Evolutionary conservation across 2,113 vertebrate genomes (phyloP).

Genomic region (Hydropotes inermis): DNA sequence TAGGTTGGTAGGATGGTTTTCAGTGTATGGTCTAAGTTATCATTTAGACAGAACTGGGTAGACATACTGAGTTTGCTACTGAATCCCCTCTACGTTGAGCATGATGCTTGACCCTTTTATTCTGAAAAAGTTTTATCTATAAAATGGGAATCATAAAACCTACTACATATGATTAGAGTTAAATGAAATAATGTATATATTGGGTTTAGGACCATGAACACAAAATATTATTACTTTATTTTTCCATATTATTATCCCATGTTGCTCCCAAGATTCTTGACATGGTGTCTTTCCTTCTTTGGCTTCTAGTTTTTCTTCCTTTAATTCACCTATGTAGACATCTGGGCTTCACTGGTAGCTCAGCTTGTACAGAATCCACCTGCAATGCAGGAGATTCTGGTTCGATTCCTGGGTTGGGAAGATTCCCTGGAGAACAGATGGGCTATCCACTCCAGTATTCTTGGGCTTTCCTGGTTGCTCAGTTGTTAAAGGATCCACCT

Average conservation of each 20-base stretch:
- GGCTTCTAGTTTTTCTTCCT: not conserved
- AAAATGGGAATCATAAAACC: not conserved
- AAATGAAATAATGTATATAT: not conserved
- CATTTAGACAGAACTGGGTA: not conserved
- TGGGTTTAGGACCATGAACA: not conserved
- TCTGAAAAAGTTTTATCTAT: not conserved
- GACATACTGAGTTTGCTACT: not conserved
- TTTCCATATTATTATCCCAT: not conserved
- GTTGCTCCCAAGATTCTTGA: not conserved
- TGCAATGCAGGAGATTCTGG: not conserved
- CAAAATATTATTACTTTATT: not conserved
- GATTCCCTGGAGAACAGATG: not conserved
- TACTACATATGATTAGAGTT: not conserved
- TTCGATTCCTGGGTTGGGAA: not conserved
- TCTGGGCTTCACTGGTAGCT: not conserved
- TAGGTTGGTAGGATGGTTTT: not conserved
- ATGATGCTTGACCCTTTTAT: not conserved
- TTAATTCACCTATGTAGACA: not conserved
- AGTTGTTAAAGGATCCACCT: not conserved
- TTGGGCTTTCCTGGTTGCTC: not conserved
- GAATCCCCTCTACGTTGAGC: not conserved
- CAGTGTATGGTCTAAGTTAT: not conserved
- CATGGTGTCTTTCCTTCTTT: not conserved
- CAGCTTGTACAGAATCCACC: accelerated
- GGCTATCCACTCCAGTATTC: not conserved